Evolutionary conservation across 2,888 invertebrate species (phyloP).

Genomic region (Beris morrisii): DNA sequence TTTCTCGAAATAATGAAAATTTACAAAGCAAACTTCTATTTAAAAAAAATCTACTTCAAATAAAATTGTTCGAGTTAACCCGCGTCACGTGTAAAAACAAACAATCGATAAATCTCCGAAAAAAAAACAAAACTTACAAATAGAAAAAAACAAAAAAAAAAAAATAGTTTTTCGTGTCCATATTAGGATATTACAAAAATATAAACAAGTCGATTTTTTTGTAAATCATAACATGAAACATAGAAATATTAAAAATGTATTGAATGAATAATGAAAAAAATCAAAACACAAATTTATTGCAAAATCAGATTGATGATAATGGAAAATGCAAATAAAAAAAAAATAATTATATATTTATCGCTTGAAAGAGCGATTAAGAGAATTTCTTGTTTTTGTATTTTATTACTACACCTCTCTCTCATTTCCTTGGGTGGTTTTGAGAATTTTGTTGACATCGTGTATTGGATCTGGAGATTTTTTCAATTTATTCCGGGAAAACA

Average conservation of each 20-base stretch:
- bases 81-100: neutral
- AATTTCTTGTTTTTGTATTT: neutral
- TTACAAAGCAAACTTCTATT: neutral
- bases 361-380: conserved; percentile 28
- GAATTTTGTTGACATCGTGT: neutral
- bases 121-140: conserved; percentile 8
- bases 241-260: no score
- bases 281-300: conserved; percentile 9
- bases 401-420: neutral
- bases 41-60: neutral
- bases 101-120: neutral
- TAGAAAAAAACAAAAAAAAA: neutral
- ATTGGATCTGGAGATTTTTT: no score
- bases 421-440: neutral
- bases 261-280: no score
- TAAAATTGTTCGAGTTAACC: conserved; percentile 13
- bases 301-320: conserved; percentile 28
- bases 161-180: no score
- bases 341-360: conserved; percentile 23
- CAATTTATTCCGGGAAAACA: no score
- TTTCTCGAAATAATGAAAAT: neutral
- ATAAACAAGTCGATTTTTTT: no score
- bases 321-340: conserved; percentile 28
- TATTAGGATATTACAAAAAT: no score
- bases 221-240: no score